Evolutionary conservation across 1,140 invertebrate genomes (phyloP), one percentile per base, ranked within the genome.

Genomic region (Yoshiicerus persimilis): DNA sequence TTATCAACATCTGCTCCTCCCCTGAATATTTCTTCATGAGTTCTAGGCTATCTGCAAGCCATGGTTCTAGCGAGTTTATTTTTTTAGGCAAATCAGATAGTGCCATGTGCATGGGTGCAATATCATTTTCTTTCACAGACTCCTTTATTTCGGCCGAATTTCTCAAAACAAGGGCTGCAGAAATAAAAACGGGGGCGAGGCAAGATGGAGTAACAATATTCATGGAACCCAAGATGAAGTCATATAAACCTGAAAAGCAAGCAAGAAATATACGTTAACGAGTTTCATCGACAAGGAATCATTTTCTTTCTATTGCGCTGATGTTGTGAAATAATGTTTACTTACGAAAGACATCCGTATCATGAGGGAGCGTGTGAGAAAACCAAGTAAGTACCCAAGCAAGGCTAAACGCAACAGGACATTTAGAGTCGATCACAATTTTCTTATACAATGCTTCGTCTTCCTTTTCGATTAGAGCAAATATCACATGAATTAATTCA

Each of bases 301-400:
- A 70, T 70, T 25, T 25, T 8, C 6, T n/a, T 70, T 9, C 6
- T 41, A 41, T 41, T 41, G 13, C 39, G 13, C 6, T 70, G 6
- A 30, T 25, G 64, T 23, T 23, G 75, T 86, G 41, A 4, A 89
- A 89, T 0, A 66, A 66, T 6, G 1, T 66, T 27, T 25, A 88
- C 90, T 89, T 89, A 91, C 90, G 86, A 85, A 91, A 91, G 10
- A 91, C 87, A 77, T 91, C 90, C 4, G 86, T 89, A 62, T 91
- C 90, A 77, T 88, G 87, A 0, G 90, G 89, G n/a, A 91, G 70
- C 2, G 89, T 91, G 70, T 91, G 90, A 23, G 89, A 89, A 75
- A 91, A 91, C 90, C 90, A 91, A 23, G 90, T 91, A 16, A 91
- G 85, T 16, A 91, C 90, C 90, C 90, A 91, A 27, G 90, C 86